Percentiles rank a stretch among this genome's conserved stretches.
These are phyloP conservation scores for Isotomurus palustris DNA, from an alignment of 2,888 invertebrate genomes.

Conservation along the genomic window DNA sequence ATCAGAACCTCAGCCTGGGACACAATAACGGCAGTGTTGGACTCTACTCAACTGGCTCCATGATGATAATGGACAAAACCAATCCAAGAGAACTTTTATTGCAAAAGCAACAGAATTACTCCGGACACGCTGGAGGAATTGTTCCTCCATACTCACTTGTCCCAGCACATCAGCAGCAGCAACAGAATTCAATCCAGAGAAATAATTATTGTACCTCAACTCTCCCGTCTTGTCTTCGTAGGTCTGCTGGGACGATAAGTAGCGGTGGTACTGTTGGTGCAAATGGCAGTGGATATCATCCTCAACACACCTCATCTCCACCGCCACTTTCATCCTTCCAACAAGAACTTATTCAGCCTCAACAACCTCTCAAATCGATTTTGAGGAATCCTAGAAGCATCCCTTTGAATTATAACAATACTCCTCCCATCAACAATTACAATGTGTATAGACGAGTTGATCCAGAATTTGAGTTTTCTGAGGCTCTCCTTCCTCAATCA, in stretches of 20 bases:
- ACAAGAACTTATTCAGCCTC: too few relatives aligned
- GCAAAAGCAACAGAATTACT: too few relatives aligned
- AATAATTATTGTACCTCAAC: conserved; percentile 1
- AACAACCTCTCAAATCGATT: conserved; percentile 7
- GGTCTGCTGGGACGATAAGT: background rate
- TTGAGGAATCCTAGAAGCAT: conserved; percentile 3
- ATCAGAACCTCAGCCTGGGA: conserved; percentile 2
- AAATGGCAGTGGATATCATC: background rate
- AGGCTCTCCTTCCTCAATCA: conserved; percentile 5
- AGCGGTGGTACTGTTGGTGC: background rate
- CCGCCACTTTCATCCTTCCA: too few relatives aligned
- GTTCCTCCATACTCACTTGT: background rate
- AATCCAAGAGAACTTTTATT: conserved; percentile 5
- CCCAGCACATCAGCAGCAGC: background rate
- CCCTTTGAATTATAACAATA: background rate
- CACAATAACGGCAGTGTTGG: background rate
- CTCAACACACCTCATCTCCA: too few relatives aligned
- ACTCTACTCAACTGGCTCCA: background rate
- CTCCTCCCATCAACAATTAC: background rate
- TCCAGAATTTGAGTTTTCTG: conserved; percentile 2
- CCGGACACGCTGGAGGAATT: too few relatives aligned
- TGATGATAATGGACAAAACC: background rate
- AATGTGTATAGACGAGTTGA: background rate
- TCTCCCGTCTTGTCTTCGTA: conserved; percentile 3
- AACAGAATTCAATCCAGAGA: background rate